Evolutionary conservation across 1,140 invertebrate species (phyloP).

Genomic region (Neoseiulus cucumeris): DNA sequence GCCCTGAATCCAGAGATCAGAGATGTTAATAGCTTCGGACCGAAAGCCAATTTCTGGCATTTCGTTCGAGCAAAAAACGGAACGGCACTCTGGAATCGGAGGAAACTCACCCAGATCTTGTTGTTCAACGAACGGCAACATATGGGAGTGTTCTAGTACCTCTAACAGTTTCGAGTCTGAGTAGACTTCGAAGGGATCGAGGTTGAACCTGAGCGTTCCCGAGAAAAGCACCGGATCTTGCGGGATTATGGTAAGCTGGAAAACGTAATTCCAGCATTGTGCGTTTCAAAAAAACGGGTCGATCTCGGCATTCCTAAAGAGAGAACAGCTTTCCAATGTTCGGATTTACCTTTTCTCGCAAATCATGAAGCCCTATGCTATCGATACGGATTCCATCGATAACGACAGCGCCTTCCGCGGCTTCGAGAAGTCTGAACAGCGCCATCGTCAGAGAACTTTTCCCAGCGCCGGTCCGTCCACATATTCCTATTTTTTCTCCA

Average conservation of each 20-base stretch:
- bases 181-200: conserved; percentile 32
- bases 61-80: too few relatives aligned
- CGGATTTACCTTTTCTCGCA: too few relatives aligned
- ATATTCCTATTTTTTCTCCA: conserved; percentile 57
- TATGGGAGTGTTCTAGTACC: conserved; percentile 51
- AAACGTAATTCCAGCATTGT: too few relatives aligned
- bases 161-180: conserved; percentile 52
- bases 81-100: too few relatives aligned
- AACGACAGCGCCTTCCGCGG: conserved; percentile 43
- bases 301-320: too few relatives aligned
- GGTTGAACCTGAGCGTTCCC: conserved; percentile 40
- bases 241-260: conserved; percentile 77
- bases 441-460: conserved; percentile 42
- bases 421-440: conserved; percentile 51
- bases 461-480: conserved; percentile 37
- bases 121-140: conserved; percentile 45
- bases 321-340: too few relatives aligned
- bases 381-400: conserved; percentile 66
- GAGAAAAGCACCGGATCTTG: conserved; percentile 48
- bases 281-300: too few relatives aligned
- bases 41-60: too few relatives aligned
- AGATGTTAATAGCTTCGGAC: too few relatives aligned
- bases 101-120: too few relatives aligned
- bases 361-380: conserved; percentile 39
- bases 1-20: conserved; percentile 29